Base-by-base conservation (phyloP, 30 jellyfish, hydroid and myxozoan species). In the Aurelia aurita complex sp. Pacific region DNA sequence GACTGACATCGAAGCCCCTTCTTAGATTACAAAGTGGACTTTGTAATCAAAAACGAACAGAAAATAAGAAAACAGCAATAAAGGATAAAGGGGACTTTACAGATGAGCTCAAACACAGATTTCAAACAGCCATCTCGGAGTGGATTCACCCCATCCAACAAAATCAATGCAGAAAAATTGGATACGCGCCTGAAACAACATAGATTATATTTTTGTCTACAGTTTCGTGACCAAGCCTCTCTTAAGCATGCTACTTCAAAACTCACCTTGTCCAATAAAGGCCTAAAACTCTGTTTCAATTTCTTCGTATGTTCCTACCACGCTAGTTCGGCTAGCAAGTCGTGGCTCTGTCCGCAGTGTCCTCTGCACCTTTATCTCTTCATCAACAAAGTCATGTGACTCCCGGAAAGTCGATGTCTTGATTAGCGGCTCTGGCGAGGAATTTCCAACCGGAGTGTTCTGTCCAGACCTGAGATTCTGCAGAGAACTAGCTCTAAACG, bases 401-500 rank as follows among this genome's bases (percentile, higher is more conserved):
- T 11, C 59, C 42, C 16, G 35, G 36, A 34, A 29, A 12, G 29
- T 19, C 6, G 91, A 82, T 23, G 85, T 62, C 53, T 73, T 82
- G 13, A 73, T 51, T 11, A 69, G 79, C 61, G 13, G 79, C 51
- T 46, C 69, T 70, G 64, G 54, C 18, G 36, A 63, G 0, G 16
- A 12, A 19, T 32, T 12, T 11, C 38, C 67, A 36, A 23, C 62
- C 7, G 35, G 34, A 19, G 63, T 5, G 17, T 29, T 34, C 34
- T 7, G 52, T 34, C 54, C 73, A 6, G 61, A 18, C 33, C 9
- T 55, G 38, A 81, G 78, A 35, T 62, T 33, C 17, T 70, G 90
- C 16, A 81, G 51, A 36, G 90, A 81, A 65, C 90, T 81, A 1
- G 83, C 90, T 29, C 64, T 50, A 82, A 81, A 81, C 36, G 90